Conservation (phyloP, 1,140 invertebrate species). For the Drosophila repleta region DNA sequence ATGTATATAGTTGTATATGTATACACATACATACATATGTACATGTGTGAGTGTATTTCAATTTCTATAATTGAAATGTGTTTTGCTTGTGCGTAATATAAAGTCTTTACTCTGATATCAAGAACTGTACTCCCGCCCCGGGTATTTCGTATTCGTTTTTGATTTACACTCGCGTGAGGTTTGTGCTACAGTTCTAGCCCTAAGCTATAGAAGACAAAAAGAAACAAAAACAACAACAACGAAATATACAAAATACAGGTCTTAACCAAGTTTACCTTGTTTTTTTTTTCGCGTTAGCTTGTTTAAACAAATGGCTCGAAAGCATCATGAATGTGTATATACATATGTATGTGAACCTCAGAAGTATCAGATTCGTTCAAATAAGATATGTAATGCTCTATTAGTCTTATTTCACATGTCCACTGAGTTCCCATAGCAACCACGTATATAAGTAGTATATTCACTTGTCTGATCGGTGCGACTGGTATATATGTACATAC, state of each 20-base stretch:
- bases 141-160: conserved; percentile 19
- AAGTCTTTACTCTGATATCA: conserved; percentile 28
- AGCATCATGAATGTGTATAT: neutral
- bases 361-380: neutral
- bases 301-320: conserved; percentile 22
- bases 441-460: no score
- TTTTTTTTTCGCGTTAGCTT: conserved; percentile 18
- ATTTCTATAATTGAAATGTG: conserved; percentile 50
- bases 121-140: neutral
- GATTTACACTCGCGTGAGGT: conserved; percentile 15
- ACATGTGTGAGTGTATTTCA: conserved; percentile 15
- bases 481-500: no score
- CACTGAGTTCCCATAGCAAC: no score
- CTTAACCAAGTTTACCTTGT: conserved; percentile 21
- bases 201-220: neutral
- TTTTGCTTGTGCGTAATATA: conserved; percentile 30
- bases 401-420: neutral
- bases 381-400: neutral
- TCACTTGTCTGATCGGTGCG: no score
- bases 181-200: neutral
- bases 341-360: no score
- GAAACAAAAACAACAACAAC: neutral
- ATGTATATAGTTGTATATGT: conserved; percentile 1
- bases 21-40: neutral
- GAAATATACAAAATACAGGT: conserved; percentile 34